Conservation (phyloP, 2,888 invertebrate genomes). For the Gryllus longicercus region DNA sequence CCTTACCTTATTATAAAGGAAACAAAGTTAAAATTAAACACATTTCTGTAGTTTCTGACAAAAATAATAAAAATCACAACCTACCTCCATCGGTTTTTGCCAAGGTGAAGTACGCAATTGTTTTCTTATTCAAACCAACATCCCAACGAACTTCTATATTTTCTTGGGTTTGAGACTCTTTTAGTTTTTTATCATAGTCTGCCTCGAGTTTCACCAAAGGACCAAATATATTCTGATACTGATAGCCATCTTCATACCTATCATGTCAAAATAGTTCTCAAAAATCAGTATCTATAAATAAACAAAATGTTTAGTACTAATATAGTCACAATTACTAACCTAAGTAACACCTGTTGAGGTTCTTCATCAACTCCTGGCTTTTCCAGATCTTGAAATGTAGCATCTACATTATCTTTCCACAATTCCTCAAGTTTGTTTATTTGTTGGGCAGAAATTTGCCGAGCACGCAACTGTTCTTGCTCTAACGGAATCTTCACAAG, state of each 20-base stretch:
- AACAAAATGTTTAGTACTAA: no score
- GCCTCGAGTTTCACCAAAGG: conserved; percentile 96
- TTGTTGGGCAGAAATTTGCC: conserved; percentile 95
- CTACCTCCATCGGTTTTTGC: conserved; percentile 89
- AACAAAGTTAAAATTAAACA: no score
- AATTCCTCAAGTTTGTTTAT: conserved; percentile 97
- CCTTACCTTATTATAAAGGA: neutral
- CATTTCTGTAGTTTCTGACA: no score
- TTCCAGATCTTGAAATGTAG: conserved; percentile 95
- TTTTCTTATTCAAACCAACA: conserved; percentile 95
- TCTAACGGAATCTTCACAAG: conserved; percentile 96
- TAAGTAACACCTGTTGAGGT: conserved; percentile 76
- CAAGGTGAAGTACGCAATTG: conserved; percentile 93
- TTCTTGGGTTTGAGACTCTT: conserved; percentile 97
- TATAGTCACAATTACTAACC: conserved; percentile 35
- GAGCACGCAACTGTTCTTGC: conserved; percentile 90
- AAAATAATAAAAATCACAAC: conserved; percentile 20
- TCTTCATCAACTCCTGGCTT: conserved; percentile 98
- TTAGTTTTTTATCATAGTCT: conserved; percentile 94
- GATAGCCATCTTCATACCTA: conserved; percentile 97
- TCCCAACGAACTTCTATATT: conserved; percentile 99
- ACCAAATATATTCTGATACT: conserved; percentile 97
- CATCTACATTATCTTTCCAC: conserved; percentile 98
- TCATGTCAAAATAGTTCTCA: conserved; percentile 39
- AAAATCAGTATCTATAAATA: no score